Evolutionary conservation across 2,888 invertebrate genomes (phyloP).

Genomic region (Cheilosia soror): DNA sequence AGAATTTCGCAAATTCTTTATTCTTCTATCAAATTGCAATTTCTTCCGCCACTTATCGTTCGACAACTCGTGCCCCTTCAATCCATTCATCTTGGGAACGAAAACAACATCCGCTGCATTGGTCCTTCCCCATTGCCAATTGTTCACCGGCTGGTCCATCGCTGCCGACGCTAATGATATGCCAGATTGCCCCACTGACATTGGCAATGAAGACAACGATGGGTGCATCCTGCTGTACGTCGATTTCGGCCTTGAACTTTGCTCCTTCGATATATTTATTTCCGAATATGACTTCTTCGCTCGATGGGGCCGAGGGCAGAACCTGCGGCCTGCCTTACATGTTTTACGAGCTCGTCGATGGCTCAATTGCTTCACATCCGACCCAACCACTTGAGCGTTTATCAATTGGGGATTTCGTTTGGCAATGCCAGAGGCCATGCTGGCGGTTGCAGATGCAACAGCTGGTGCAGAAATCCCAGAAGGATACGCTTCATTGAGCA

Average conservation of each 20-base stretch:
- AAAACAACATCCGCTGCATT: slow-evolving; percentile 19
- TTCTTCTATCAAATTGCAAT: slow-evolving; percentile 54
- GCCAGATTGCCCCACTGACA: slow-evolving; percentile 28
- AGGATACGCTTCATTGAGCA: slow-evolving; percentile 16
- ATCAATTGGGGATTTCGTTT: slow-evolving; percentile 35
- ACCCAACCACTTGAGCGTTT: slow-evolving; percentile 41
- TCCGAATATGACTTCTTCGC: slow-evolving; percentile 6
- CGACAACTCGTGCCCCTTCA: slow-evolving; percentile 10
- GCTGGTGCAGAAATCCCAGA: slow-evolving; percentile 14
- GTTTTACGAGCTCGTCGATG: slow-evolving; percentile 53
- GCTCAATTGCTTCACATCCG: slow-evolving; percentile 40
- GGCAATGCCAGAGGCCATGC: slow-evolving; percentile 10
- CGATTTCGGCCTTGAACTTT: slow-evolving; percentile 42
- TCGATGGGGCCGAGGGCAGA: slow-evolving; percentile 9
- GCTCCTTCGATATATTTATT: neutral
- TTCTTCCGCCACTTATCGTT: slow-evolving; percentile 52
- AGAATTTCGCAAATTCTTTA: slow-evolving; percentile 32
- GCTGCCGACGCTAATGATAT: neutral
- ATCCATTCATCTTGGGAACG: slow-evolving; percentile 23
- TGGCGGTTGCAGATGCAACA: slow-evolving; percentile 44
- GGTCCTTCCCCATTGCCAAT: slow-evolving; percentile 3
- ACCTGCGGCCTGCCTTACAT: slow-evolving; percentile 21
- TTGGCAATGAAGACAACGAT: slow-evolving; percentile 32
- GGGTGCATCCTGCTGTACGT: neutral
- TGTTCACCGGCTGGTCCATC: neutral